A percentile compares a stretch with the other conserved stretches of the same genome.
These are phyloP conservation scores for Lordiphosa andalusiaca DNA, from an alignment of 2,888 invertebrate genomes.

Conservation along the genomic window DNA sequence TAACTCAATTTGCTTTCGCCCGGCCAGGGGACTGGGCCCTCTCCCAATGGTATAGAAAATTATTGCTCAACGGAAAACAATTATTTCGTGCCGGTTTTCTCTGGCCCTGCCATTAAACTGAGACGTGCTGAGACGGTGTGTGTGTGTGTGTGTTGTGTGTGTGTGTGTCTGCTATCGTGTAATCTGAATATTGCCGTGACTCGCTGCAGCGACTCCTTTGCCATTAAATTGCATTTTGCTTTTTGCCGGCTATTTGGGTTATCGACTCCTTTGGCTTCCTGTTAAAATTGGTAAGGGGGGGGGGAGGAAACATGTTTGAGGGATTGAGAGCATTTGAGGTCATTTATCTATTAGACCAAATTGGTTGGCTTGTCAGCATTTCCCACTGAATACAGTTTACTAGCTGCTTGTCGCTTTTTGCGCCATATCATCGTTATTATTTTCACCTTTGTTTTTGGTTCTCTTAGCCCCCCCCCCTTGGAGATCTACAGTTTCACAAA, in stretches of 20 bases:
- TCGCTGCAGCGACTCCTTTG: constrained; percentile 43
- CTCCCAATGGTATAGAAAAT: constrained; percentile 54
- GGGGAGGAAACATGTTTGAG: neutral
- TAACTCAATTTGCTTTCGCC: constrained; percentile 53
- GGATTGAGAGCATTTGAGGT: neutral
- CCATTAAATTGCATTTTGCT: constrained; percentile 52
- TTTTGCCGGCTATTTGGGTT: constrained; percentile 7
- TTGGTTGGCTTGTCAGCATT: neutral
- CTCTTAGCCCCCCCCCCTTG: no score
- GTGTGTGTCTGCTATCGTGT: constrained; percentile 32
- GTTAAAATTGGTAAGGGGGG: neutral
- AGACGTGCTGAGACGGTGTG: constrained; percentile 19
- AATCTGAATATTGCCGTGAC: constrained; percentile 67
- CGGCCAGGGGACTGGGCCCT: constrained; percentile 18
- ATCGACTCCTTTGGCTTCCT: constrained; percentile 11
- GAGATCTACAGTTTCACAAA: no score
- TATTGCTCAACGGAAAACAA: constrained; percentile 72
- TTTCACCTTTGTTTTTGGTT: no score
- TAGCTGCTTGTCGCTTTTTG: no score
- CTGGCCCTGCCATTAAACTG: constrained; percentile 47
- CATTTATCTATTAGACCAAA: neutral
- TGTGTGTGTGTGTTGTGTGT: neutral
- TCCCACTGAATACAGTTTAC: no score
- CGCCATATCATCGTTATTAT: no score
- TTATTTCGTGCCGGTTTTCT: constrained; percentile 59